Percentiles rank a stretch among this genome's conserved stretches.
These are phyloP conservation scores for Ochotona curzoniae DNA, from an alignment of 2,113 vertebrate genomes.

Conservation along the genomic window DNA sequence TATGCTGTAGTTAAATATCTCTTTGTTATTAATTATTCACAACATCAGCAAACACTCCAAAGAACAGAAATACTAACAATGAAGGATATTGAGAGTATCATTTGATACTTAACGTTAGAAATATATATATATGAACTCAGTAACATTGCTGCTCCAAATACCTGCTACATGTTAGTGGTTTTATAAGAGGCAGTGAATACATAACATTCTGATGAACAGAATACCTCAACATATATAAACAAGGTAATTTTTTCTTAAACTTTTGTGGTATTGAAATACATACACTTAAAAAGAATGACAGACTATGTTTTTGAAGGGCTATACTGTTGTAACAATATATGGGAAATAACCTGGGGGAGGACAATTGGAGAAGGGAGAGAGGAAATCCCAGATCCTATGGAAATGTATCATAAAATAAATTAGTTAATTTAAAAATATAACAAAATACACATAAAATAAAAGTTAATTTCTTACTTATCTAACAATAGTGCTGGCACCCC, in stretches of 20 bases:
- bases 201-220: background rate
- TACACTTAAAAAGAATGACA: too few species aligned
- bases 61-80: slow-evolving; percentile 22
- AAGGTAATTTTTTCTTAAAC: background rate
- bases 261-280: background rate
- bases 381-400: too few species aligned
- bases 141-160: background rate
- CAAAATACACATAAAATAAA: too few species aligned
- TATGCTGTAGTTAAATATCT: slow-evolving; percentile 38
- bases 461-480: background rate
- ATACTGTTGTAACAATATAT: too few species aligned
- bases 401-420: too few species aligned
- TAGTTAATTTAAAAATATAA: too few species aligned
- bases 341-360: too few species aligned
- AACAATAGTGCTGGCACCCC: too few species aligned
- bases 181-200: background rate
- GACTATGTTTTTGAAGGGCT: too few species aligned
- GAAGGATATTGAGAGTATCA: slow-evolving; percentile 11
- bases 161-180: background rate
- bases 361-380: too few species aligned
- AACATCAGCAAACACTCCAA: slow-evolving; percentile 52
- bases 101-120: slow-evolving; percentile 21
- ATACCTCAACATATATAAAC: background rate
- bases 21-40: slow-evolving; percentile 66
- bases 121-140: background rate